These are phyloP conservation scores for Prosapia bicincta DNA, from an alignment of 2,888 invertebrate genomes.

Conservation along the genomic window DNA sequence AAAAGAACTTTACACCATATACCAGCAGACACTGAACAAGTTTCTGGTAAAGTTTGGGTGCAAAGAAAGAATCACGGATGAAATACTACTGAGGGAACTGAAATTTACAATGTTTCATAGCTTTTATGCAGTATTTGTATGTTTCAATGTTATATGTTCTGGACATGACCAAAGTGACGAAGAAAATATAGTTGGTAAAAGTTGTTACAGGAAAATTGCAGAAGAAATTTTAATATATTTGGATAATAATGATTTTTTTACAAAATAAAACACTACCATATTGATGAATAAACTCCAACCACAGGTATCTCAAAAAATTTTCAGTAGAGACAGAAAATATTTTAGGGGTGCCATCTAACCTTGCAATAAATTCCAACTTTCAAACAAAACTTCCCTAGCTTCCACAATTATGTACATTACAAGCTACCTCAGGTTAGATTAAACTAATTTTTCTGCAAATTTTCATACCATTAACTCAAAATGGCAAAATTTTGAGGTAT, in stretches of 20 bases:
- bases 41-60: conserved; percentile 10
- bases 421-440: no score
- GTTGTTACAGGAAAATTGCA: background rate
- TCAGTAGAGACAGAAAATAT: no score
- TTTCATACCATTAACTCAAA: no score
- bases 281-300: no score
- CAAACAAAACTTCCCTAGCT: no score
- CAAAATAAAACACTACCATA: background rate
- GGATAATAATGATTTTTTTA: background rate
- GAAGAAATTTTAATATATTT: background rate
- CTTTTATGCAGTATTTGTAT: background rate
- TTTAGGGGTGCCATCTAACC: no score
- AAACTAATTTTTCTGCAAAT: no score
- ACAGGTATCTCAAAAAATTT: no score
- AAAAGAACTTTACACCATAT: conserved; percentile 6
- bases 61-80: conserved; percentile 1
- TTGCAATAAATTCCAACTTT: no score
- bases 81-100: background rate
- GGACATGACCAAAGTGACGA: background rate
- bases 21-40: conserved; percentile 17
- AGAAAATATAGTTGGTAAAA: background rate
- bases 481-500: no score
- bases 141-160: background rate
- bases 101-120: background rate
- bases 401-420: no score